These are phyloP conservation scores for Standfussiana lucernea DNA, from an alignment of 2,888 invertebrate species.

Conservation along the genomic window DNA sequence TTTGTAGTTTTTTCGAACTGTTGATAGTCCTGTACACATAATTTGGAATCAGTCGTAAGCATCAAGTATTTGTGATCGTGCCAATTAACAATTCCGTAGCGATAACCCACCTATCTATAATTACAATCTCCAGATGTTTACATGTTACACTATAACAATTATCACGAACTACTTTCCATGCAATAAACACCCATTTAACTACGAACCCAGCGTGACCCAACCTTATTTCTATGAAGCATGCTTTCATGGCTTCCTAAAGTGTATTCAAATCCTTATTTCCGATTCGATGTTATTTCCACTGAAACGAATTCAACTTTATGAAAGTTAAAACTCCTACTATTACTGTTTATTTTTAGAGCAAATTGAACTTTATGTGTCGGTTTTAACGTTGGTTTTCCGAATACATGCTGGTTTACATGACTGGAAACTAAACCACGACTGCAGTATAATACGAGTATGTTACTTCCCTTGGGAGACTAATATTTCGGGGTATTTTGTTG, in stretches of 20 bases:
- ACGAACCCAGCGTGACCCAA: slow-evolving; percentile 37
- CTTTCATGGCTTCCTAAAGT: slow-evolving; percentile 27
- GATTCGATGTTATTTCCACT: background rate
- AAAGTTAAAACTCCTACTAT: background rate
- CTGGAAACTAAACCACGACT: background rate
- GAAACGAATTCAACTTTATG: background rate
- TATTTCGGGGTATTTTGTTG: slow-evolving; percentile 27
- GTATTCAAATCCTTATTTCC: slow-evolving; percentile 11
- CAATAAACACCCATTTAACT: slow-evolving; percentile 38
- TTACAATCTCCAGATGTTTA: slow-evolving; percentile 26
- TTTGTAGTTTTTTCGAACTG: background rate
- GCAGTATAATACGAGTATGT: background rate
- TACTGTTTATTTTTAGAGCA: background rate
- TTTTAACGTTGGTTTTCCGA: background rate
- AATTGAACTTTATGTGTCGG: background rate
- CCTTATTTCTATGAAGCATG: slow-evolving; percentile 51
- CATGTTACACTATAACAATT: slow-evolving; percentile 34
- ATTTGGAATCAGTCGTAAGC: background rate
- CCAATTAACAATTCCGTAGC: background rate
- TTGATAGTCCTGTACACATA: background rate
- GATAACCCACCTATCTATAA: slow-evolving; percentile 16
- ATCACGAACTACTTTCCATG: slow-evolving; percentile 38
- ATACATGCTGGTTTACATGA: background rate
- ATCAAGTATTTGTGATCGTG: background rate
- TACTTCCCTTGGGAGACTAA: slow-evolving; percentile 38